These are phyloP conservation scores for Drosophila ogumai DNA, from an alignment of 1,140 invertebrate species.

Conservation along the genomic window DNA sequence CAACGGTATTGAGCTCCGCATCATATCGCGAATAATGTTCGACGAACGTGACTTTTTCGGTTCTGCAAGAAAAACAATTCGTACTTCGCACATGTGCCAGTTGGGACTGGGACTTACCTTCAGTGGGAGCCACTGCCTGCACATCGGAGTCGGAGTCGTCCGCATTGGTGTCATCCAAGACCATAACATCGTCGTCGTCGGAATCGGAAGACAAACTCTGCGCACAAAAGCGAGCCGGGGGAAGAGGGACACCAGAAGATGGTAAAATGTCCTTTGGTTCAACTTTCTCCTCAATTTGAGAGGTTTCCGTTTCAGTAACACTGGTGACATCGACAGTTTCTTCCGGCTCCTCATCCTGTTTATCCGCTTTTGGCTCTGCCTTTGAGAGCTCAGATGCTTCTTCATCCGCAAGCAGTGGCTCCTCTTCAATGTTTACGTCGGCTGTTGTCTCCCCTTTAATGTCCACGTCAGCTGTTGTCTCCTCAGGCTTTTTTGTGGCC, in stretches of 20 bases:
- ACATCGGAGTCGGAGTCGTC: slow-evolving; percentile 52
- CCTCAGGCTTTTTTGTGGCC: not conserved
- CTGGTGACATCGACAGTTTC: not conserved
- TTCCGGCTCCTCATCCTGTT: not conserved
- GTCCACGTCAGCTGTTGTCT: not conserved
- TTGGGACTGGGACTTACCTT: not conserved
- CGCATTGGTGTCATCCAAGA: slow-evolving; percentile 57
- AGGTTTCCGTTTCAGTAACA: not conserved
- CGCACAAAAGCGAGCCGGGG: slow-evolving; percentile 4
- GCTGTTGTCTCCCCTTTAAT: too few relatives aligned
- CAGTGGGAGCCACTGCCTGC: slow-evolving; percentile 14
- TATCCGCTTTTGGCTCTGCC: too few relatives aligned
- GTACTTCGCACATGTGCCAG: not conserved
- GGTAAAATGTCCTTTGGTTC: not conserved
- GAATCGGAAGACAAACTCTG: slow-evolving; percentile 44
- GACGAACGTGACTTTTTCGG: not conserved
- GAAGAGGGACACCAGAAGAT: not conserved
- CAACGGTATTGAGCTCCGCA: slow-evolving; percentile 28
- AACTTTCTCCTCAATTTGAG: not conserved
- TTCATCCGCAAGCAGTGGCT: too few relatives aligned
- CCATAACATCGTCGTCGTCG: slow-evolving; percentile 68
- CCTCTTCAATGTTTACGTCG: not conserved
- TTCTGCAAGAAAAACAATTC: not conserved
- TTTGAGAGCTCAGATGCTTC: not conserved
- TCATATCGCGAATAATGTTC: slow-evolving; percentile 33